Percentiles rank a stretch among this genome's conserved stretches.
Evolutionary conservation across 2,888 invertebrate genomes (phyloP).

Genomic region (Willowsia nigromaculata): DNA sequence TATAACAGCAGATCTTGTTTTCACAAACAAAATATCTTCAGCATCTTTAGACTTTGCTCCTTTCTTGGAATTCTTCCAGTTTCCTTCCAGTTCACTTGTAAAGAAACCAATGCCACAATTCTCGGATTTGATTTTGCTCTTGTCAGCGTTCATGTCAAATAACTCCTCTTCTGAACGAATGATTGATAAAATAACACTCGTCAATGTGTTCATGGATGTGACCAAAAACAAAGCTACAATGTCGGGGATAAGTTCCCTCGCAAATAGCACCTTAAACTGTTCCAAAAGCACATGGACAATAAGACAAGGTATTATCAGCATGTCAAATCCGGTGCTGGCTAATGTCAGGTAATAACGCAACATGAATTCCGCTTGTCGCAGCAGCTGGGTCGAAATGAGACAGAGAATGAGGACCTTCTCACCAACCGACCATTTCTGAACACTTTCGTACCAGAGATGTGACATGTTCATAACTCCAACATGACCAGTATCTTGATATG

Average conservation of each 20-base stretch:
- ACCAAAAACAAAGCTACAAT: conserved; percentile 33
- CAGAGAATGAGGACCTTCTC: conserved; percentile 22
- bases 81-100: neutral
- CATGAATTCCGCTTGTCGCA: conserved; percentile 17
- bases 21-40: conserved; percentile 2
- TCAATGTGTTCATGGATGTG: conserved; percentile 21
- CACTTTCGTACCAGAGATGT: neutral
- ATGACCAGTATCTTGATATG: neutral
- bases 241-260: conserved; percentile 32
- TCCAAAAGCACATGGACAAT: neutral
- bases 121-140: neutral
- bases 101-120: neutral
- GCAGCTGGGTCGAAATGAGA: neutral
- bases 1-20: neutral
- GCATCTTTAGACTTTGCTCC: neutral
- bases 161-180: neutral
- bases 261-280: conserved; percentile 16
- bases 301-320: neutral
- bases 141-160: neutral
- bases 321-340: neutral
- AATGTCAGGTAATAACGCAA: neutral
- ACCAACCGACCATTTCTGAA: neutral
- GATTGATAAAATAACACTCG: neutral
- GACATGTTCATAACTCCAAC: neutral
- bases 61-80: neutral